Evolutionary conservation across 1,140 invertebrate genomes (phyloP), one percentile per base, ranked within the genome.

Genomic region (Eumaeus atala): DNA sequence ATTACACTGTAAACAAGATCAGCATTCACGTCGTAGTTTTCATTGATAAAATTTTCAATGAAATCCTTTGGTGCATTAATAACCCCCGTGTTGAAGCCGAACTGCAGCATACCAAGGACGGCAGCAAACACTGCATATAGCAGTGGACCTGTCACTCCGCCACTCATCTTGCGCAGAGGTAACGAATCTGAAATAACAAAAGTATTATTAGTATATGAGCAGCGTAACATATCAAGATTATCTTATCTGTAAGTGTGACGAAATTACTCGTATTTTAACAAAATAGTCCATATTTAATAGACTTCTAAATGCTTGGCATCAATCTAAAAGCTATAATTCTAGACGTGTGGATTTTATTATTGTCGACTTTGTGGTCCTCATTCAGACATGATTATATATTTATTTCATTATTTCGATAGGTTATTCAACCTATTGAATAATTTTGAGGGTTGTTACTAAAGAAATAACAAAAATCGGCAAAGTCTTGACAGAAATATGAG

Each of bases 21-120:
- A 58, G 96, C 91, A 59, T 91, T 88, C 16, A 73, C 71, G 9
- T 72, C 51, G 82, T 97, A 95, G 40, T 96, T 94, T 70, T 94
- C 92, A 72, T 93, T 94, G 89, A 98, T 97, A 84, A 98, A 99
- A 62, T 93, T 93, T 83, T 97, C 94, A 67, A 99, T 98, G 81
- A 96, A 95, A 89, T 90, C 90, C 89, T 97, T 93, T 38, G 98
- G 98, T 56, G 97, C 95, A 89, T 99, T 99, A 77, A 99, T 97
- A 56, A 99, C 97, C 63, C 97, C 97, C 9, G 97, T 99, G 85
- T 99, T 98, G 90, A 97, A 99, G 64, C 98, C 98, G 87, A 99
- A 99, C 87, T 99, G 97, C 70, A 99, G 92, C 94, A 99, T 99
- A 14, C 98, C 95, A 64, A 98, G 91, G 61, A 98, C 96, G 52